These are phyloP conservation scores for Lineus longissimus DNA, from an alignment of 1,140 invertebrate species.

Conservation along the genomic window DNA sequence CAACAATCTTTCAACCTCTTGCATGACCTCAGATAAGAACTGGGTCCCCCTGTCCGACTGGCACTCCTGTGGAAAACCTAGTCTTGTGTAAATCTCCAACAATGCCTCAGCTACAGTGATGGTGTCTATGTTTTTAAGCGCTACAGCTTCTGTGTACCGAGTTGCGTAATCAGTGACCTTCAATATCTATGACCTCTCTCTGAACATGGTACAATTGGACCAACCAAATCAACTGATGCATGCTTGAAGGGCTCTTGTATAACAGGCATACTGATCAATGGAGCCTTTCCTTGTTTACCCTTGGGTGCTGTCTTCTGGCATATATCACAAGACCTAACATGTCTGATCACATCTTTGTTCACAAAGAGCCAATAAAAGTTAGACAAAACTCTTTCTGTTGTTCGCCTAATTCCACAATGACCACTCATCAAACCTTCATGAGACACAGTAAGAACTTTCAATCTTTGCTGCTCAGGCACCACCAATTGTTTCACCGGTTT, in stretches of 20 bases:
- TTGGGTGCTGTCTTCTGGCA: constrained; percentile 23
- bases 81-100: constrained; percentile 44
- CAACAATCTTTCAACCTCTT: constrained; percentile 21
- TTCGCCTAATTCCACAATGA: constrained; percentile 16
- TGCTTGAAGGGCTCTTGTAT: constrained; percentile 24
- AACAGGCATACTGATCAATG: constrained; percentile 20
- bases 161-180: constrained; percentile 26
- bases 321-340: constrained; percentile 23
- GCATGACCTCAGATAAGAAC: constrained; percentile 42
- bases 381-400: constrained; percentile 10
- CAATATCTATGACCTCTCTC: constrained; percentile 20
- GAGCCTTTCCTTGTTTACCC: constrained; percentile 20
- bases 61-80: constrained; percentile 49
- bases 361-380: constrained; percentile 26
- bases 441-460: constrained; percentile 14
- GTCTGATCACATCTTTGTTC: constrained; percentile 14
- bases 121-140: constrained; percentile 18
- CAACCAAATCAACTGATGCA: constrained; percentile 25
- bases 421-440: constrained; percentile 22
- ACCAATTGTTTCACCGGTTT: background rate
- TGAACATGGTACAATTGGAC: constrained; percentile 19
- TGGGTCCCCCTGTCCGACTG: constrained; percentile 53
- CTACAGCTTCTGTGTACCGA: constrained; percentile 24
- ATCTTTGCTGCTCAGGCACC: background rate
- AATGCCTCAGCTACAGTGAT: constrained; percentile 28